Base-by-base conservation (phyloP, 2,797 vertebrate species). In the Choloepus didactylus region DNA sequence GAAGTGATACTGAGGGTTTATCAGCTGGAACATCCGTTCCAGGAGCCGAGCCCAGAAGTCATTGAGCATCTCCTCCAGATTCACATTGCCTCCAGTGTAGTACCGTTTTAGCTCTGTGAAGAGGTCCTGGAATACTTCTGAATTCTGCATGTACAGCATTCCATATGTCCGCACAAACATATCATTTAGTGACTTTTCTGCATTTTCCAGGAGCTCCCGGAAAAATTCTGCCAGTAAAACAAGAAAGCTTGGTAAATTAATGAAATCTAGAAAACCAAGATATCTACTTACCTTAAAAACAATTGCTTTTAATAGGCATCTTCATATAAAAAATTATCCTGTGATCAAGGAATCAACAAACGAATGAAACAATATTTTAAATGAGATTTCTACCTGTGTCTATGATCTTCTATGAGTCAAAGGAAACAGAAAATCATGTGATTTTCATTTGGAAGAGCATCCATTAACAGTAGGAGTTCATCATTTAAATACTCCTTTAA, bases 1-100 rank as follows among this genome's bases (percentile, higher is more conserved):
- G 98, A 99, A 99, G 97, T 99, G 98, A 85, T 99, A 99, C 98
- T 99, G 99, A 0, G 99, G 99, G 98, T 99, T 99, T 96, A 99
- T 99, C 85, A 99, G 98, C 93, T 99, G 99, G 98, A 99, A 99
- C 99, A 99, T 99, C n/a, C 99, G 98, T 96, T 99, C 99, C 98
- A 99, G 98, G 89, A 99, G 98, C 81, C 99, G 99, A 3, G 99
- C 99, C 99, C 99, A 99, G 98, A 99, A 99, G 98, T 99, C 99
- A 21, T 99, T 99, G 70, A 99, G 99, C 99, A 99, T 99, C 96
- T 99, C 99, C 95, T 99, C 99, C 98, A 99, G 98, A 98, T 99
- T 99, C 56, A 99, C 99, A 0, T 99, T 99, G 62, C 99, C 99
- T n/a, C 99, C 99, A 0, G 99, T 99, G 98, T 99, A 99, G 88